Evolutionary conservation across 2,113 vertebrate genomes (phyloP), one percentile per base, ranked within the genome.

Genomic region (Excalfactoria chinensis): DNA sequence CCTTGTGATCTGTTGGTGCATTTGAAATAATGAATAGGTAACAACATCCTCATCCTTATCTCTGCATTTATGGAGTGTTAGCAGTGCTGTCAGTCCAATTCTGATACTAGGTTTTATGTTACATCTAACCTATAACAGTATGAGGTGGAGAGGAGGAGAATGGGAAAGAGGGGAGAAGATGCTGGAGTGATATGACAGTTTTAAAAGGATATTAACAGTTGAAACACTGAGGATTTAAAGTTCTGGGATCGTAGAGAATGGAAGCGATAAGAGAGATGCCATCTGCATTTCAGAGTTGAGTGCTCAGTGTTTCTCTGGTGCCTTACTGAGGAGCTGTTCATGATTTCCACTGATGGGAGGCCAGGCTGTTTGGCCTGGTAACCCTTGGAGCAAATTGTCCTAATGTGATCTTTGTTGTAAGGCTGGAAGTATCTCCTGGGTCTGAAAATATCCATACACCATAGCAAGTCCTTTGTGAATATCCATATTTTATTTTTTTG

Each of bases 401-500:
- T 63, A 32, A 41, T 15, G 11, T 69, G 34, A 55, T 9, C 25
- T 66, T 58, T 79, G 10, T 49, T 74, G 41, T 35, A n/a, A 7
- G 8, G 84, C 41, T 83, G 49, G 41, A 73, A 62, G 69, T 40
- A 48, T 15, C 13, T 49, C 40, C 8, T 40, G 30, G 6, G 8
- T 90, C 37, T 83, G 46, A 49, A 76, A 66, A 72, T 35, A 53
- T 17, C 12, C 37, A 16, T 43, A 51, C 4, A 0, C 8, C 25
- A 6, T 51, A 21, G 59, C 19, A 87, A 67, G 9, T 14, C 8
- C 20, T 46, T 77, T 40, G 34, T 35, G 51, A 55, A 48, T 69
- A 18, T n/a, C 40, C 16, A 4, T 26, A 0, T 0, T 6, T 2
- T 3, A 22, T 4, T 2, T 3, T 66, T 64, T 69, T 84, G 3